Conservation (phyloP, 2,888 invertebrate species). For the Polyploca ridens region DNA sequence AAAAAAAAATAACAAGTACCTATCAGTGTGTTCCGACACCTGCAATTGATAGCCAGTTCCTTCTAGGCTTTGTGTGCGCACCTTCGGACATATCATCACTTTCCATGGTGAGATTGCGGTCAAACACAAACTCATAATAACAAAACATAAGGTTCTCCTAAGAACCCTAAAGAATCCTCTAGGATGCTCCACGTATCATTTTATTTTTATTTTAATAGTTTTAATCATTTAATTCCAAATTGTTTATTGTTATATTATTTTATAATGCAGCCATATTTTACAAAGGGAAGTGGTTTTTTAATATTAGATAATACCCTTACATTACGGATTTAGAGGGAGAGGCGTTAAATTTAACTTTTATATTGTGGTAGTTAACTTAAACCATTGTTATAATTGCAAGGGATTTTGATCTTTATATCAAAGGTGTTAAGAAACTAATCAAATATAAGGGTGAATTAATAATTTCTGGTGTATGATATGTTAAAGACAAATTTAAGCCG, state of each 20-base stretch:
- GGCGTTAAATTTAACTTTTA: slow-evolving; percentile 3
- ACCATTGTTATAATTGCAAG: not conserved
- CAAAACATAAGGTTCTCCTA: not conserved
- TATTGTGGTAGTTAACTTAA: not conserved
- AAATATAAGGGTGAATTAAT: slow-evolving; percentile 12
- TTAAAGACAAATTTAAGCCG: slow-evolving; percentile 8
- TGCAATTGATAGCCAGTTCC: no score
- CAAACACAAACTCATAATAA: not conserved
- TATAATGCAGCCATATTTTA: slow-evolving; percentile 26
- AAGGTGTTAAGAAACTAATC: not conserved
- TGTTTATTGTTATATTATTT: slow-evolving; percentile 40
- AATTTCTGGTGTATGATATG: not conserved
- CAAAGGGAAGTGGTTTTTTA: slow-evolving; percentile 17
- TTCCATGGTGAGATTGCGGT: no score
- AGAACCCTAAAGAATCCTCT: not conserved
- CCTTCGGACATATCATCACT: no score
- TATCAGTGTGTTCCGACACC: no score
- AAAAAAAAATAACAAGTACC: no score
- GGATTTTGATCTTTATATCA: not conserved
- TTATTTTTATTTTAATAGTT: slow-evolving; percentile 23
- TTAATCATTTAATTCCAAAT: slow-evolving; percentile 22
- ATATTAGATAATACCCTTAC: slow-evolving; percentile 19
- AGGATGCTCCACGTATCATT: slow-evolving; percentile 6
- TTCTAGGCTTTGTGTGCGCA: no score
- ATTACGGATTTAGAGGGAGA: slow-evolving; percentile 16